Evolutionary conservation across 2,113 vertebrate genomes (phyloP).

Genomic region (Urocynchramus pylzowi): DNA sequence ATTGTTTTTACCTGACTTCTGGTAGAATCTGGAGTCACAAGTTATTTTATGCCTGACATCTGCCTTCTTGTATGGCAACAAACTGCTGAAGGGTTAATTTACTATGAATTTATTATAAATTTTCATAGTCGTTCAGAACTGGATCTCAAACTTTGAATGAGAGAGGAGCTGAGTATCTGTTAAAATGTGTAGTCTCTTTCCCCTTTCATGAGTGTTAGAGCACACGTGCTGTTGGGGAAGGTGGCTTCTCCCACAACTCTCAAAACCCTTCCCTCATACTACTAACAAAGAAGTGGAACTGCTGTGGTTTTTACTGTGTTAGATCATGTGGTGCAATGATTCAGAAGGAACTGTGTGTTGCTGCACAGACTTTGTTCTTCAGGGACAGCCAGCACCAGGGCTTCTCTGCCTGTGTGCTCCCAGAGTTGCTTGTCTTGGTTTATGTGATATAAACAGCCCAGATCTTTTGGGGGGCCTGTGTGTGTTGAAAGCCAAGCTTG

Average conservation of each 20-base stretch:
- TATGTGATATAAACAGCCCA: not conserved
- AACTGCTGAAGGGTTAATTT: not conserved
- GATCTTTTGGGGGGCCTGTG: fast-evolving
- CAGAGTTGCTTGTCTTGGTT: not conserved
- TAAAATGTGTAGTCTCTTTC: not conserved
- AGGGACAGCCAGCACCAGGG: not conserved
- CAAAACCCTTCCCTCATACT: not conserved
- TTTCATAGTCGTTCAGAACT: not conserved
- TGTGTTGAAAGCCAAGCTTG: not conserved
- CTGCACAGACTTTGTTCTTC: not conserved
- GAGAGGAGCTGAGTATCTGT: not conserved
- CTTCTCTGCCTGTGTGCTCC: not conserved
- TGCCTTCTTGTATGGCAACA: not conserved
- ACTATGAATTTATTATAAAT: not conserved
- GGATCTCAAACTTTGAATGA: not conserved
- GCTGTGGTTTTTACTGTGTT: not conserved
- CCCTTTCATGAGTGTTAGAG: not conserved
- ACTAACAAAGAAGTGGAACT: not conserved
- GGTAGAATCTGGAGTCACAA: not conserved
- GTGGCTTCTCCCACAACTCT: not conserved
- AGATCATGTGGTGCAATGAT: not conserved
- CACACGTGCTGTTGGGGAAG: not conserved
- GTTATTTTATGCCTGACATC: not conserved
- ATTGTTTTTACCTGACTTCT: not conserved
- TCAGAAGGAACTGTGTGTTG: not conserved